Base-by-base conservation (phyloP, 92 coral and sea anemone genomes). In the Porites evermanni region DNA sequence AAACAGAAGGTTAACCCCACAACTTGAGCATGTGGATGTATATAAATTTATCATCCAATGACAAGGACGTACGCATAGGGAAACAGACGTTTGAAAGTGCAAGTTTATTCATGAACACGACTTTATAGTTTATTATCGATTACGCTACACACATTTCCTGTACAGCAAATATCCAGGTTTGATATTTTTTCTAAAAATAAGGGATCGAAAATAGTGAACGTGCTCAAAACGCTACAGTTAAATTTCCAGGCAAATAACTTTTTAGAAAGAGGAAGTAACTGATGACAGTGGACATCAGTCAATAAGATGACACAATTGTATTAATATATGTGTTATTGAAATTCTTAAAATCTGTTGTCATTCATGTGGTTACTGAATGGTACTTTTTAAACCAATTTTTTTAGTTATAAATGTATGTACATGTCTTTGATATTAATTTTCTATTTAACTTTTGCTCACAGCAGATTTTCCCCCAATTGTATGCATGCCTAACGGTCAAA, bases 21-120 rank as follows among this genome's bases (percentile, higher is more conserved):
- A 73, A 18, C 32, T 19, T 56, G 6, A 7, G 21, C 60, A 2
- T 54, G 14, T 54, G 12, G 60, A 54, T 54, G 12, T 54, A 74
- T 59, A 20, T 23, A 72, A 47, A 10, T 38, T 38, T 38, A 38
- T 38, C 47, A 38, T 52, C 11, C 64, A 53, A 19, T 10, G 11
- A 24, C 19, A 73, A 73, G 21, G 78, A 53, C 18, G 64, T 74
- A 17, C 12, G 16, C 21, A 4, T 6, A 11, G 50, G 54, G 66
- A n/a, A 67, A 44, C 26, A 26, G 68, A 54, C 59, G 59, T 4
- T 20, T 81, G 78, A 81, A 70, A 81, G 75, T 58, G 86, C 66
- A 81, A 58, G 77, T 70, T 71, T 60, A 70, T 70, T 63, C 19
- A 4, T n/a, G 2, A 64, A 59, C 64, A 12, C 70, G n/a, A 53